Evolutionary conservation across 2,888 invertebrate species (phyloP).

Genomic region (Cosmopolites sordidus): DNA sequence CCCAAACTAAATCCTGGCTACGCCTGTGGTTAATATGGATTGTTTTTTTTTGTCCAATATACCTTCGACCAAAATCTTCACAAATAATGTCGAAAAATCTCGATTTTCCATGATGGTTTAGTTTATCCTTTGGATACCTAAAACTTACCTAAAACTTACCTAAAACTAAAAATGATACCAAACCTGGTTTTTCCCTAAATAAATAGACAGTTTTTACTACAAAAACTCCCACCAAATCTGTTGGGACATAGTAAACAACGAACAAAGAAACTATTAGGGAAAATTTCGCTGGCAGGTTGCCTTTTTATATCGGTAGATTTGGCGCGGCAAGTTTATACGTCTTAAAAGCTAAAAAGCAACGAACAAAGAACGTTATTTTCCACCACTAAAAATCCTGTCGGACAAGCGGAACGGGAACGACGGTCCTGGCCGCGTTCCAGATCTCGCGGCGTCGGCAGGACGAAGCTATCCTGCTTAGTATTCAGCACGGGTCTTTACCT

Average conservation of each 20-base stretch:
- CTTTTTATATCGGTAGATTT: neutral
- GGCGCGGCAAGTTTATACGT: constrained; percentile 2
- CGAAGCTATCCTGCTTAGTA: constrained; percentile 51
- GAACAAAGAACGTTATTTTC: constrained; percentile 1
- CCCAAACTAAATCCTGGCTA: no score
- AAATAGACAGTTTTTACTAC: no score
- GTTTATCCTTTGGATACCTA: no score
- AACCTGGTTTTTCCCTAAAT: no score
- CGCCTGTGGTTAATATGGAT: no score
- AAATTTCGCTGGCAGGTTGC: neutral
- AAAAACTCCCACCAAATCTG: no score
- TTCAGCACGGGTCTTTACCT: constrained; percentile 58
- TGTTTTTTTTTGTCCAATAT: no score
- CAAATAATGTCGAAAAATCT: no score
- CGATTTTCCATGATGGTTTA: no score
- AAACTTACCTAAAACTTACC: no score
- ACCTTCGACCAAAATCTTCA: no score
- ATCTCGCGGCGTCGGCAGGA: constrained; percentile 35
- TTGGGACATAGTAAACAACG: neutral
- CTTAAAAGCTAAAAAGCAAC: constrained; percentile 2
- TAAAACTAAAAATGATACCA: no score
- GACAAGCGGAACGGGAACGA: constrained; percentile 12
- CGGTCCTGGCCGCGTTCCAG: constrained; percentile 29
- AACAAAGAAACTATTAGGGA: constrained; percentile 1
- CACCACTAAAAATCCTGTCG: constrained; percentile 10